Conservation (phyloP, 2,797 vertebrate genomes). For the Thamnophis elegans region DNA sequence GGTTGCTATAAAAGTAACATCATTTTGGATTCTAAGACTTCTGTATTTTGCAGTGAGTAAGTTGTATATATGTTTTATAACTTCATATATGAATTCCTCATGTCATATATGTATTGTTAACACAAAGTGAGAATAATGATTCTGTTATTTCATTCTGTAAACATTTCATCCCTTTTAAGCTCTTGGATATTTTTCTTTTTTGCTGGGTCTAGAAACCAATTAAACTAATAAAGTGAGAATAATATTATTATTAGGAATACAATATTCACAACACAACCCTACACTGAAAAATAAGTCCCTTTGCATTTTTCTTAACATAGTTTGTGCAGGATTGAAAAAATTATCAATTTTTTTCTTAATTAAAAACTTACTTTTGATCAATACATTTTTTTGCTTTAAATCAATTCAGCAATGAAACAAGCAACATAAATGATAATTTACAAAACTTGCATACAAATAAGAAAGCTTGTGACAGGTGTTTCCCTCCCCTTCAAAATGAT, state of each 20-base stretch:
- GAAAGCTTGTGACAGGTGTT: not conserved
- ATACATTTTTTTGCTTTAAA: not conserved
- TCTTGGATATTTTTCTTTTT: not conserved
- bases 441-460: not conserved
- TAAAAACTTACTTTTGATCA: not conserved
- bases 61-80: not conserved
- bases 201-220: not conserved
- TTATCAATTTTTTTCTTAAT: not conserved
- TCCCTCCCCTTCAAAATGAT: not conserved
- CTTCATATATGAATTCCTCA: not conserved
- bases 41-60: not conserved
- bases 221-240: not conserved
- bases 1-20: not conserved
- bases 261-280: not conserved
- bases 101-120: not conserved
- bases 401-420: not conserved
- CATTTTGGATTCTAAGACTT: not conserved
- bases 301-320: not conserved
- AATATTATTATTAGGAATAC: not conserved
- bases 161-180: not conserved
- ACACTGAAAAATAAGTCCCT: not conserved
- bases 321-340: not conserved
- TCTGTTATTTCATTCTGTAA: not conserved
- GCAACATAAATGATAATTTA: not conserved
- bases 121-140: not conserved